A percentile compares a stretch with the other conserved stretches of the same genome.
phyloP scores from a whole-genome alignment of 2,113 vertebrate species.

The Gymnogyps californianus region DNA sequence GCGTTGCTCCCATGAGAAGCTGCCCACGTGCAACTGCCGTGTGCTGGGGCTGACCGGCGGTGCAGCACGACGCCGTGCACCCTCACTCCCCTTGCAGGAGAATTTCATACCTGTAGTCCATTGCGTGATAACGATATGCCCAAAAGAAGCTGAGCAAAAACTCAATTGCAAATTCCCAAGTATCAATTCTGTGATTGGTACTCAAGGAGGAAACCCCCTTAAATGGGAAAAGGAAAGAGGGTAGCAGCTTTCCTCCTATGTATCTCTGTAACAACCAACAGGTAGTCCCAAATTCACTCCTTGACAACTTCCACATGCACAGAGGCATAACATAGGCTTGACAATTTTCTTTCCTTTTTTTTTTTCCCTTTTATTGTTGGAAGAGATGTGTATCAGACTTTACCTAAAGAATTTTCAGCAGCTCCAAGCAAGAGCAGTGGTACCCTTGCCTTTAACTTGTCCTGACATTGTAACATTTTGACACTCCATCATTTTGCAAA shows the following conservation, averaged over 20 bases:
- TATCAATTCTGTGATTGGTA: not conserved
- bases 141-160: not conserved
- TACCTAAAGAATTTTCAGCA: not conserved
- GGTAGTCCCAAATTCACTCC: not conserved
- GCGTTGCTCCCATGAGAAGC: accelerated
- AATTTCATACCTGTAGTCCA: no score
- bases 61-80: accelerated
- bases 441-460: not conserved
- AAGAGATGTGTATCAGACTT: not conserved
- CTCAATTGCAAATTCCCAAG: not conserved
- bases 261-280: not conserved
- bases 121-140: accelerated
- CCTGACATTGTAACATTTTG: not conserved
- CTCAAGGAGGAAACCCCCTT: not conserved
- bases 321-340: not conserved
- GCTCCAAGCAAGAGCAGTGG: not conserved
- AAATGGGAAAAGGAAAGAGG: not conserved
- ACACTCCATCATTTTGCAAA: not conserved
- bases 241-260: not conserved
- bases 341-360: not conserved
- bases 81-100: not conserved
- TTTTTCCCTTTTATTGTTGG: not conserved
- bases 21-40: accelerated
- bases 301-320: not conserved
- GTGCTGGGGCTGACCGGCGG: accelerated